Evolutionary conservation across 2,888 invertebrate genomes (phyloP).

Genomic region (Dynastes grantii): DNA sequence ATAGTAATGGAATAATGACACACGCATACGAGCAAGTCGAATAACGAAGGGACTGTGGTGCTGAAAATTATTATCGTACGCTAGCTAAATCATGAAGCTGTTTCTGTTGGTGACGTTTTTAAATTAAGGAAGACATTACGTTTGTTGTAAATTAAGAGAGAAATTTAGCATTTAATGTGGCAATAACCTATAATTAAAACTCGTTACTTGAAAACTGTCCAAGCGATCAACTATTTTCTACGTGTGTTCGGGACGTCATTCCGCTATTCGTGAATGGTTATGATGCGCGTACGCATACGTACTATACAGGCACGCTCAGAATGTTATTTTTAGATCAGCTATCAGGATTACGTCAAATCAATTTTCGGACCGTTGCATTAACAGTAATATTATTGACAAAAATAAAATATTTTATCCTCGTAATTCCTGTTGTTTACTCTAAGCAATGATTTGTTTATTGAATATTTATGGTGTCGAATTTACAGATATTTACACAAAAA

Average conservation of each 20-base stretch:
- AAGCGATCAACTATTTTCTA: constrained; percentile 17
- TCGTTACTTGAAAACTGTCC: constrained; percentile 36
- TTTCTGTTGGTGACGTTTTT: constrained; percentile 39
- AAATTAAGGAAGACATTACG: constrained; percentile 35
- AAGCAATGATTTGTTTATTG: too few species aligned
- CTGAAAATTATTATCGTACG: constrained; percentile 22
- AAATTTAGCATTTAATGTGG: constrained; percentile 40
- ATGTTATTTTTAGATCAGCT: neutral
- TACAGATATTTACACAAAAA: too few species aligned
- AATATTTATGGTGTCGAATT: too few species aligned
- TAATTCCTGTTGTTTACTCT: too few species aligned
- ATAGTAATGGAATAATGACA: neutral
- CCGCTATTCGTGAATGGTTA: constrained; percentile 19
- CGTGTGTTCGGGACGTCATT: constrained; percentile 8
- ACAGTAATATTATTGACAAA: too few species aligned
- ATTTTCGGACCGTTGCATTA: too few species aligned
- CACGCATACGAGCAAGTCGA: neutral
- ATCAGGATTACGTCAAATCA: too few species aligned
- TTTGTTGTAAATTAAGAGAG: constrained; percentile 42
- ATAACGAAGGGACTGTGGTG: neutral
- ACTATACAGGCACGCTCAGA: neutral
- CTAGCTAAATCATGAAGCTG: constrained; percentile 32
- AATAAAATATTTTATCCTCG: too few species aligned
- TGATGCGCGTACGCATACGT: neutral
- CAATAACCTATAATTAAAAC: constrained; percentile 38